Evolutionary conservation across 2,797 vertebrate species (phyloP).

Genomic region (Anas flavirostris): DNA sequence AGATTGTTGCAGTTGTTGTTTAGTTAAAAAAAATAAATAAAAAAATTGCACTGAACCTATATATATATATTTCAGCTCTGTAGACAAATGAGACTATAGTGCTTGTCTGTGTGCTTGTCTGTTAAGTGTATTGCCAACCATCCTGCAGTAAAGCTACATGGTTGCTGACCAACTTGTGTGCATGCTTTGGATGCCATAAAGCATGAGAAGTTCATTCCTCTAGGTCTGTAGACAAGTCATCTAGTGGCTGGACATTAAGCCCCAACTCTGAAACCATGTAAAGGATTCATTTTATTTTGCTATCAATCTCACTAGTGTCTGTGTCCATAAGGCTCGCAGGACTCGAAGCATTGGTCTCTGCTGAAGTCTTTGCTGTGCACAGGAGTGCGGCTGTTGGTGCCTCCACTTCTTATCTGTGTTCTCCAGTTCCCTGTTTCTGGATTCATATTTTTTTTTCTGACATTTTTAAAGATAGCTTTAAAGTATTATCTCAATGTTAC

Average conservation of each 20-base stretch:
- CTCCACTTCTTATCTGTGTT: background rate
- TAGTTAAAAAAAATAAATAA: background rate
- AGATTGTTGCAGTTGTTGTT: background rate
- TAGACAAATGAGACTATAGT: background rate
- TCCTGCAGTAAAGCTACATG: background rate
- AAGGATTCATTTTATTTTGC: background rate
- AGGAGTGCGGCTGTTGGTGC: background rate
- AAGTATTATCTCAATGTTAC: background rate
- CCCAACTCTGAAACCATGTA: background rate
- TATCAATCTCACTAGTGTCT: accelerated
- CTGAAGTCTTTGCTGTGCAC: background rate
- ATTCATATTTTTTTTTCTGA: background rate
- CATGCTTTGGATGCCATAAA: background rate
- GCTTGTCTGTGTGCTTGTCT: background rate
- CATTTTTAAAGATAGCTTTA: background rate
- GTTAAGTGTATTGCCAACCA: background rate
- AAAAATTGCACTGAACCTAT: no score
- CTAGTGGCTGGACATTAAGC: background rate
- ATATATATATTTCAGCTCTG: background rate
- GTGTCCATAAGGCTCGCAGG: background rate
- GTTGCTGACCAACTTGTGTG: background rate
- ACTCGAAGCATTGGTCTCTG: background rate
- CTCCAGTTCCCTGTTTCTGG: background rate
- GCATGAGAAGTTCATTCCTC: background rate
- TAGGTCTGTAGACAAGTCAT: background rate